Percentiles rank a stretch among this genome's conserved stretches.
These are phyloP conservation scores for Hoplodrina blanda DNA, from an alignment of 2,888 invertebrate species.

Conservation along the genomic window DNA sequence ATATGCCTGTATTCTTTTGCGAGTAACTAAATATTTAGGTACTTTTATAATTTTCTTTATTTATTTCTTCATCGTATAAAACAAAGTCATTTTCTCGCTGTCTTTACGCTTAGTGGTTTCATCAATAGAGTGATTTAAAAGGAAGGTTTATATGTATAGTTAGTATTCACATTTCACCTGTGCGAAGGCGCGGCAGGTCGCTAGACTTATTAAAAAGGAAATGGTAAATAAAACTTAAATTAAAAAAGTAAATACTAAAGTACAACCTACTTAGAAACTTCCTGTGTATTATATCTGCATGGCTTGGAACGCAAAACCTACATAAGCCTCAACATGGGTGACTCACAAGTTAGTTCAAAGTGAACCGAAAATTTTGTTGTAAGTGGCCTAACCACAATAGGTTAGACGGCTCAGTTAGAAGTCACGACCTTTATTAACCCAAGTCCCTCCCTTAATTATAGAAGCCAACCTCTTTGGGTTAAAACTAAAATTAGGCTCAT, in stretches of 20 bases:
- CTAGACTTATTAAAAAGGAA: too few relatives aligned
- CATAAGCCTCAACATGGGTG: slow-evolving; percentile 6
- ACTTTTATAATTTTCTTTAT: too few relatives aligned
- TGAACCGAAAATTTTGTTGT: slow-evolving; percentile 10
- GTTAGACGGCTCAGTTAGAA: slow-evolving; percentile 27
- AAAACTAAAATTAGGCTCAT: slow-evolving; percentile 21
- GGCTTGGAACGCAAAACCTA: not conserved
- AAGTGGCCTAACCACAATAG: slow-evolving; percentile 41
- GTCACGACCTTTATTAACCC: slow-evolving; percentile 50
- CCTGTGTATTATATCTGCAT: not conserved
- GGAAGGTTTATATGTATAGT: too few relatives aligned
- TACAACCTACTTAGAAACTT: not conserved
- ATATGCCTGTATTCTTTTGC: not conserved
- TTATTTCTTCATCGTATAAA: too few relatives aligned
- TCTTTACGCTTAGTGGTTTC: too few relatives aligned
- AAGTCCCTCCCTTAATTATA: slow-evolving; percentile 20
- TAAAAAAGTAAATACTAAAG: too few relatives aligned
- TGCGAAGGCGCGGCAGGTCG: too few relatives aligned
- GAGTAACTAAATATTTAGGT: not conserved
- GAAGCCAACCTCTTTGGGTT: slow-evolving; percentile 23
- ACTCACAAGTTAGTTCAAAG: slow-evolving; percentile 28
- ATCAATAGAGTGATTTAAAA: too few relatives aligned
- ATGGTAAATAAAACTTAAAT: too few relatives aligned
- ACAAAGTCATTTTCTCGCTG: too few relatives aligned
- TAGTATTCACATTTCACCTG: too few relatives aligned